Base-by-base conservation (phyloP, 2,113 vertebrate genomes). In the Albula goreensis region DNA sequence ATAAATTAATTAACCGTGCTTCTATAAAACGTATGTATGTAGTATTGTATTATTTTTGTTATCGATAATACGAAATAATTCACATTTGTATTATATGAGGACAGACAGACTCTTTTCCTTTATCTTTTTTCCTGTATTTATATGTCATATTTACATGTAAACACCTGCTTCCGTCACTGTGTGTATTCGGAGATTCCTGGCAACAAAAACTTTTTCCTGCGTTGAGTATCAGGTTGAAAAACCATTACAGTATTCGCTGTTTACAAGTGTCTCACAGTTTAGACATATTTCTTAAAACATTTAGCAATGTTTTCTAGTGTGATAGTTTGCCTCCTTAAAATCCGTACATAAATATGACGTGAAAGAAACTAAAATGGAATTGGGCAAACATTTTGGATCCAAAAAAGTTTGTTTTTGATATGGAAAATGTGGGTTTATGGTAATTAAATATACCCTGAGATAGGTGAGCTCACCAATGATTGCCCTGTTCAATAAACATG, bases 141-240 rank as follows among this genome's bases (percentile, higher is more conserved):
- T 79, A 50, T 15, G 50, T 15, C 2, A 79, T 15, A 2, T 8
- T 2, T 31, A 7, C 22, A 85, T 19, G n/a, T 7, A 78, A 80
- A 48, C 63, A 85, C 79, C 82, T 90, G 88, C 85, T 88, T 5
- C 78, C 8, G 48, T 78, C 85, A 22, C 41, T 57, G 57, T 11
- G 13, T 12, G 70, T 19, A 78, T 70, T 78, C 15, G 11, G 7
- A 22, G 25, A 83, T 0, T 1, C 83, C 22, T 41, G 63, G 80
- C 70, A 50, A 56, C 48, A 56, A 80, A 50, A 48, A 31, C 22
- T 50, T 79, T 48, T 83, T 87, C 78, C 80, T 66, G 82, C 17
- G 31, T 83, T 5, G 5, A 81, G 57, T 88, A 87, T 86, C 83
- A 81, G 88, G 15, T 50, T 79, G 91, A 89, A 90, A 91, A 90